These are phyloP conservation scores for Campoletis sonorensis DNA, from an alignment of 1,140 invertebrate species.

Conservation along the genomic window DNA sequence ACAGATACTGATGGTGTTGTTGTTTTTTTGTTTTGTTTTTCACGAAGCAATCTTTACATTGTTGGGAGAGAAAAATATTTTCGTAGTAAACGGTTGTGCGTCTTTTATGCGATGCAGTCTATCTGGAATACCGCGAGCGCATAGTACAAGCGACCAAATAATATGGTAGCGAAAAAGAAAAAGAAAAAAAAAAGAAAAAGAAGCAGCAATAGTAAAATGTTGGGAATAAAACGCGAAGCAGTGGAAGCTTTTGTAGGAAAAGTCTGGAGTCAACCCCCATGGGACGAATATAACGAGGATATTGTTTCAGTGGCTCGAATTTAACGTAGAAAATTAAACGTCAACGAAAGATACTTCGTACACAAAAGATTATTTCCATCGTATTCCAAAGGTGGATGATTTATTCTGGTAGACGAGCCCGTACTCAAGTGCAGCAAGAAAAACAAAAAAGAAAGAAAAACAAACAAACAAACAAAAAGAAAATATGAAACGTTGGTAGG, in stretches of 20 bases:
- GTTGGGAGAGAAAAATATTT: conserved; percentile 8
- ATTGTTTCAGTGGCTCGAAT: conserved; percentile 10
- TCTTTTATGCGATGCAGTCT: not conserved
- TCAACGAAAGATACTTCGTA: conserved; percentile 1
- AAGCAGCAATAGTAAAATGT: not conserved
- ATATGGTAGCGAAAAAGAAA: not conserved
- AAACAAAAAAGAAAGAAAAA: no score
- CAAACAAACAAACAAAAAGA: no score
- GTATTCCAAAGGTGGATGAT: conserved; percentile 26
- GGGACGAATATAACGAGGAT: conserved; percentile 29
- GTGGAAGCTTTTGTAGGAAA: conserved; percentile 1
- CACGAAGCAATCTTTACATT: conserved; percentile 34
- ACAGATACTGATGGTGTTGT: conserved; percentile 1
- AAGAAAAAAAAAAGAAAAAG: not conserved
- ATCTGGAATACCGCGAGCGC: not conserved
- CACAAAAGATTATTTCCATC: conserved; percentile 25
- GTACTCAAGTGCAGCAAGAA: not conserved
- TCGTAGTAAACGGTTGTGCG: not conserved
- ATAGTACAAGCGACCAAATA: not conserved
- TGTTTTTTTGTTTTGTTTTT: no score
- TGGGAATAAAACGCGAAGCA: not conserved
- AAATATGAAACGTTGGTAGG: conserved; percentile 24
- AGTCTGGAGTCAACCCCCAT: not conserved
- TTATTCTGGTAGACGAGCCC: not conserved
- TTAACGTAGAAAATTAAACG: conserved; percentile 17